A percentile compares a stretch with the other conserved stretches of the same genome.
Conservation (phyloP, 1,140 invertebrate genomes). For the Eufriesea mexicana region DNA sequence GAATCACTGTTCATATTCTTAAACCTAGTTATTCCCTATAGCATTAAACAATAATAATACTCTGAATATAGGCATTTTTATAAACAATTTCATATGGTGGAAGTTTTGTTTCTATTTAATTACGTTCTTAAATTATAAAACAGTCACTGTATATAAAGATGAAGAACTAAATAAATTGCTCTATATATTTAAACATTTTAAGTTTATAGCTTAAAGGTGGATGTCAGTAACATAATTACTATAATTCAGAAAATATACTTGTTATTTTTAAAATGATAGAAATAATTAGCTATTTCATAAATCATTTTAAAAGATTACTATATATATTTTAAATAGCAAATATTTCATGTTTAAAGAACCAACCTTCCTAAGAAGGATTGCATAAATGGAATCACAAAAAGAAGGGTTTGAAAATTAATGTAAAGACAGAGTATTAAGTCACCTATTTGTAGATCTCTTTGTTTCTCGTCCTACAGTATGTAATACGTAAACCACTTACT, state of each 20-base stretch:
- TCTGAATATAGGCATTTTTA: neutral
- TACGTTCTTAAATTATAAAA: neutral
- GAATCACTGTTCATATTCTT: neutral
- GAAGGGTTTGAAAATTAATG: neutral
- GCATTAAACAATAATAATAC: too few relatives aligned
- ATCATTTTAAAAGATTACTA: neutral
- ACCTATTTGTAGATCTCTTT: constrained; percentile 23
- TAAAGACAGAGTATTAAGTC: constrained; percentile 1
- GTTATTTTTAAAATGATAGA: constrained; percentile 1
- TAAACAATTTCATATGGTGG: constrained; percentile 7
- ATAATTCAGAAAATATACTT: neutral
- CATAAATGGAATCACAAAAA: neutral
- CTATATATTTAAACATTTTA: neutral
- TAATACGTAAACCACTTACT: constrained; percentile 66
- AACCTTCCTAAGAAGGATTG: neutral
- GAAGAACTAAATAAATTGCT: neutral
- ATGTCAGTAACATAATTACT: constrained; percentile 46
- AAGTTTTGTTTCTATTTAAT: constrained; percentile 6
- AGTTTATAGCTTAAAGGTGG: constrained; percentile 32
- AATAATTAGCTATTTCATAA: neutral
- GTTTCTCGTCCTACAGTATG: constrained; percentile 55
- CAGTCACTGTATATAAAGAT: neutral
- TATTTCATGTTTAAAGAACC: too few relatives aligned
- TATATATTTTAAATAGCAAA: neutral
- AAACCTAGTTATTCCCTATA: neutral